Evolutionary conservation across 2,797 vertebrate genomes (phyloP).

Genomic region (Limosa lapponica): DNA sequence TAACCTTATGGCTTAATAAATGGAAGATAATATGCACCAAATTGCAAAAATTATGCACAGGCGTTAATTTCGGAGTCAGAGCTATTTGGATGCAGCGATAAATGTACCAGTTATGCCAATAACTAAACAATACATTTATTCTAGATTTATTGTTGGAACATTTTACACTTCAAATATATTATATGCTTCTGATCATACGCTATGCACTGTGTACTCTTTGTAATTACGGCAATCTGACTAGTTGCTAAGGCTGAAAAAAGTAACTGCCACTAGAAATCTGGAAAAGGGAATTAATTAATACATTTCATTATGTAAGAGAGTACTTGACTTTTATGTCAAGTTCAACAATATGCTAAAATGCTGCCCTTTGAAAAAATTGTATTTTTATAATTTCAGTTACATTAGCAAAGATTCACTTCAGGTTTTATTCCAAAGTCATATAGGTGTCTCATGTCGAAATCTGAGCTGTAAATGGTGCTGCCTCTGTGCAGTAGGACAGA

Average conservation of each 20-base stretch:
- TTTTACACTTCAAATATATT: constrained; percentile 43
- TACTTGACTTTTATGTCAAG: not conserved
- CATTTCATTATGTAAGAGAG: constrained; percentile 10
- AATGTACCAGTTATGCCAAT: constrained; percentile 1
- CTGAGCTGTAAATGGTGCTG: not conserved
- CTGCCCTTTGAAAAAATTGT: not conserved
- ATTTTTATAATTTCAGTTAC: constrained; percentile 8
- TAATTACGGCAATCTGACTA: constrained; percentile 46
- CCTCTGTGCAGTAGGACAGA: not conserved
- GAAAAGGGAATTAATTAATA: constrained; percentile 55
- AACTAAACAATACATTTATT: constrained; percentile 38
- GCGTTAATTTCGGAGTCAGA: not conserved
- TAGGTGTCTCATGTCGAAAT: not conserved
- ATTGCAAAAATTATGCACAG: not conserved
- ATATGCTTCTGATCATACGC: not conserved
- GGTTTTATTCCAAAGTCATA: not conserved
- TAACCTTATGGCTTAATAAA: constrained; percentile 7
- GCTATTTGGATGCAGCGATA: not conserved
- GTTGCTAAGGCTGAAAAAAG: constrained; percentile 43
- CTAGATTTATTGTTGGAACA: constrained; percentile 22
- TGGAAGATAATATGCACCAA: not conserved
- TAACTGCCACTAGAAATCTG: constrained; percentile 43
- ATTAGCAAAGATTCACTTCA: not conserved
- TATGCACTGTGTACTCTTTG: not conserved
- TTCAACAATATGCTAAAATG: constrained; percentile 3